These are phyloP conservation scores for Oreamnos americanus DNA, from an alignment of 2,113 vertebrate genomes.

Conservation along the genomic window DNA sequence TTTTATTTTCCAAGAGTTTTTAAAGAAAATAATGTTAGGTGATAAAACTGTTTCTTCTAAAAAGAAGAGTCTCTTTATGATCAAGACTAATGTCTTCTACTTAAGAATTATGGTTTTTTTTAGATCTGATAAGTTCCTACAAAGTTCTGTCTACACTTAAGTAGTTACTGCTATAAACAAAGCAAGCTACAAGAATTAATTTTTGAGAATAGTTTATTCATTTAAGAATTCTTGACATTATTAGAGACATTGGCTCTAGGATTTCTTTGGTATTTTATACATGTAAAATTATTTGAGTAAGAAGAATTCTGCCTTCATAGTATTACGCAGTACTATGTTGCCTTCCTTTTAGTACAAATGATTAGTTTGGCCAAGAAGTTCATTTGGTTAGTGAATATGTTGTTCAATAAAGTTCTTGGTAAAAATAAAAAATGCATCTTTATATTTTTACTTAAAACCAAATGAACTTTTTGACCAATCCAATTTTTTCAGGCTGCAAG, in stretches of 20 bases:
- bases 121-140: background rate
- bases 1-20: background rate
- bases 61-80: background rate
- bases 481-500: background rate
- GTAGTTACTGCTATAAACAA: background rate
- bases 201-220: constrained; percentile 13
- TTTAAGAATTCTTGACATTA: constrained; percentile 21
- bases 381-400: background rate
- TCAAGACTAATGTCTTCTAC: background rate
- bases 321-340: background rate
- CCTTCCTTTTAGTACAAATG: background rate
- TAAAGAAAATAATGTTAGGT: background rate
- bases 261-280: background rate
- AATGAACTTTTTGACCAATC: background rate
- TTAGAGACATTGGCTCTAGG: background rate
- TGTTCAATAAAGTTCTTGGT: background rate
- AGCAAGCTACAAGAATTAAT: background rate
- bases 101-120: background rate
- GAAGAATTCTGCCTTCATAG: background rate
- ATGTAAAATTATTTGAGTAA: background rate
- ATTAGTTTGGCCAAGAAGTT: background rate
- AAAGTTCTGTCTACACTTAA: background rate
- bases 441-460: background rate
- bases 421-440: background rate
- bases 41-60: background rate